These are phyloP conservation scores for Aradophagus sp. DNA, from an alignment of 1,140 invertebrate genomes.

Conservation along the genomic window DNA sequence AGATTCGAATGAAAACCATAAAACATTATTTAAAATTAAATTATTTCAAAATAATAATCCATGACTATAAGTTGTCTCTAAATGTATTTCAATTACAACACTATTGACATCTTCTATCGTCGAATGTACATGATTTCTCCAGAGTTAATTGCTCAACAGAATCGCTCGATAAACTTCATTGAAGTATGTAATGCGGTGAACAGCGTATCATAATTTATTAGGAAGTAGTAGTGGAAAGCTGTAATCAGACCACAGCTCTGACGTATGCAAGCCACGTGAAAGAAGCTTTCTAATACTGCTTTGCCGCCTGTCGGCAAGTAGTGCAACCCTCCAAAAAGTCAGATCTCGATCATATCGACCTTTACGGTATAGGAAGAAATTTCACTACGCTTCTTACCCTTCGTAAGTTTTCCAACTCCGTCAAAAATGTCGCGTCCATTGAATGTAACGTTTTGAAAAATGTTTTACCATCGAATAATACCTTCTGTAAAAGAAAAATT, in stretches of 20 bases:
- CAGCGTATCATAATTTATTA: constrained; percentile 34
- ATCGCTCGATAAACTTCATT: constrained; percentile 45
- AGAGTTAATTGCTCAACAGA: constrained; percentile 43
- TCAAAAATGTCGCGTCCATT: constrained; percentile 27
- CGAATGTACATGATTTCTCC: constrained; percentile 34
- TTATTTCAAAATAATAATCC: no score
- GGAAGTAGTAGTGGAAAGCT: constrained; percentile 46
- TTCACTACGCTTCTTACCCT: constrained; percentile 35
- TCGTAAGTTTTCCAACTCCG: constrained; percentile 23
- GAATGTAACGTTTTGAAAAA: constrained; percentile 6
- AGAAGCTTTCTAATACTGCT: constrained; percentile 30
- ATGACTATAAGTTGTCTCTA: no score
- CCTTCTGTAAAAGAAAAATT: constrained; percentile 1
- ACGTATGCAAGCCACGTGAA: constrained; percentile 59
- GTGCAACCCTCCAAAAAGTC: constrained; percentile 21
- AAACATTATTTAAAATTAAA: no score
- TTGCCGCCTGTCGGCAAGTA: constrained; percentile 62
- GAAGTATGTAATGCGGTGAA: constrained; percentile 39
- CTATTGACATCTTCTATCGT: constrained; percentile 12
- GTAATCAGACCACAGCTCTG: constrained; percentile 52
- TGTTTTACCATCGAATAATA: constrained; percentile 36
- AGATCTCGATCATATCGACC: constrained; percentile 44
- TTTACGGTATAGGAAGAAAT: constrained; percentile 47
- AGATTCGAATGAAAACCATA: no score
- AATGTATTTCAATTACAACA: constrained; percentile 12